These are phyloP conservation scores for Apodemia zela DNA, from an alignment of 2,888 invertebrate species.

Conservation along the genomic window DNA sequence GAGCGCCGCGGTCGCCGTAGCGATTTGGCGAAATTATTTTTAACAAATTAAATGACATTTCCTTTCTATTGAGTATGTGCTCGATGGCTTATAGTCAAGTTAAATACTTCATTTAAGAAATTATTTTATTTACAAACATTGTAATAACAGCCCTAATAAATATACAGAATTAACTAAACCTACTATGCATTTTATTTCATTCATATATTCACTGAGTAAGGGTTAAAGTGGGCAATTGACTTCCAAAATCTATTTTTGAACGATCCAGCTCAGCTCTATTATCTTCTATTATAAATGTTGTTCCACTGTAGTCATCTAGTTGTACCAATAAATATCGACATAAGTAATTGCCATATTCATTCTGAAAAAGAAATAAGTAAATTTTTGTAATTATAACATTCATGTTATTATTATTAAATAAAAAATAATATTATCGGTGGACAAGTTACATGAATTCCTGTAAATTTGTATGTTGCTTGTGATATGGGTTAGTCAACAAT, in stretches of 20 bases:
- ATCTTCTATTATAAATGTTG: constrained; percentile 89
- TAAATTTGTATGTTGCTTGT: too few relatives aligned
- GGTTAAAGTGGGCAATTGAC: constrained; percentile 50
- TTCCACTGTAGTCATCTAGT: constrained; percentile 87
- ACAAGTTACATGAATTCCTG: too few relatives aligned
- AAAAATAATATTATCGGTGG: too few relatives aligned
- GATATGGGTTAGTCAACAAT: too few relatives aligned
- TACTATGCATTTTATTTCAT: constrained; percentile 16
- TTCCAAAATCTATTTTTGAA: constrained; percentile 40
- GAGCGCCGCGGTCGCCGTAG: too few relatives aligned
- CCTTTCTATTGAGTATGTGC: too few relatives aligned
- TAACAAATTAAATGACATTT: too few relatives aligned
- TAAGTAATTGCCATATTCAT: constrained; percentile 86
- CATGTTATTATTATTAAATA: too few relatives aligned
- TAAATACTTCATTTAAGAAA: constrained; percentile 29
- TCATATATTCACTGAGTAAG: constrained; percentile 45
- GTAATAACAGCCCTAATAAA: constrained; percentile 6
- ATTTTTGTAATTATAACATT: too few relatives aligned
- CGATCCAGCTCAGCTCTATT: constrained; percentile 80
- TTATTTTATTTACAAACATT: constrained; percentile 36
- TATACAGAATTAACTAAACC: constrained; percentile 36
- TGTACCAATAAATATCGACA: constrained; percentile 92
- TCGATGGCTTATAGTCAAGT: too few relatives aligned
- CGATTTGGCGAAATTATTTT: too few relatives aligned
- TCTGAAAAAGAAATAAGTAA: constrained; percentile 75